Conservation (phyloP, 2,113 vertebrate genomes). For the Rafetus swinhoei region DNA sequence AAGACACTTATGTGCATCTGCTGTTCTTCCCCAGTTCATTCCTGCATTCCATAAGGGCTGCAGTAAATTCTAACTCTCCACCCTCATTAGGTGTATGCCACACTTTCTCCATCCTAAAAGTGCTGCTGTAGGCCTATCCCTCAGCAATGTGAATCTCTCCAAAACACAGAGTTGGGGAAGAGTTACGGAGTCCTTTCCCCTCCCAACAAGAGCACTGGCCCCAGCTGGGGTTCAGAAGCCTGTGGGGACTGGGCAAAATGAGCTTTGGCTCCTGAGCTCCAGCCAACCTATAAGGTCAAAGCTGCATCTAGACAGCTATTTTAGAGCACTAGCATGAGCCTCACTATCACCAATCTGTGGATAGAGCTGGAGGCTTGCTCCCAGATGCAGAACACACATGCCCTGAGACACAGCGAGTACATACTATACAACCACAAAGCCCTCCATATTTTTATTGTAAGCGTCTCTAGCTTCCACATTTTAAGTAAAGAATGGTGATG, state of each 20-base stretch:
- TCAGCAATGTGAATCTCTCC: background rate
- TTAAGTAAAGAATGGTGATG: fast-evolving
- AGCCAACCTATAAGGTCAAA: background rate
- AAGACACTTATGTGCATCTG: background rate
- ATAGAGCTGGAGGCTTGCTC: background rate
- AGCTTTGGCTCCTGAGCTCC: background rate
- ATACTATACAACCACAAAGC: background rate
- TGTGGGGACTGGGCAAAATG: no score
- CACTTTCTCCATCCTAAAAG: background rate
- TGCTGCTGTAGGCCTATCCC: background rate
- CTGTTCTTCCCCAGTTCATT: background rate
- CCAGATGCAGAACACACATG: background rate
- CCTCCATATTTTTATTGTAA: fast-evolving
- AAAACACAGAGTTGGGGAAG: background rate
- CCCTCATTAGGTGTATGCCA: background rate
- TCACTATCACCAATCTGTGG: background rate
- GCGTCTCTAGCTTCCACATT: fast-evolving
- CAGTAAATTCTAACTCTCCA: background rate
- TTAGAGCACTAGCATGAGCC: background rate
- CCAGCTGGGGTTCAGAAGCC: no score
- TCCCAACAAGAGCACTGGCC: background rate
- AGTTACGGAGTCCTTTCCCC: background rate
- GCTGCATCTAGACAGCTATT: background rate
- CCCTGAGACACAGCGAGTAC: background rate
- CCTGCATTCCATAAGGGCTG: background rate